Evolutionary conservation across 2,113 vertebrate genomes (phyloP).

Genomic region (Triplophysa rosa): DNA sequence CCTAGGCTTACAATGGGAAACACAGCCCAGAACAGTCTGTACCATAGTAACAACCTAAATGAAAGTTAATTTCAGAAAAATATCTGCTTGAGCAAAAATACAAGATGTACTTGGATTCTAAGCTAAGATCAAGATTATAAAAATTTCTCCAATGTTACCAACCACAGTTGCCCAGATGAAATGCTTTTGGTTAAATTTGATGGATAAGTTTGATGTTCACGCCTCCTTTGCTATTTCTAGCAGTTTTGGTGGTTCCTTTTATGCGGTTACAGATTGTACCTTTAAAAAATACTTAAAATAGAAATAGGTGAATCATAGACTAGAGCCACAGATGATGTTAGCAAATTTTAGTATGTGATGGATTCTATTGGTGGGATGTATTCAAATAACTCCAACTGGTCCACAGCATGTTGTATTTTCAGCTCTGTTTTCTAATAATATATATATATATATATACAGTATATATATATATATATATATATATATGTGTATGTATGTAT

Average conservation of each 20-base stretch:
- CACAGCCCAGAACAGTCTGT: neutral
- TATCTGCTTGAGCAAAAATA: neutral
- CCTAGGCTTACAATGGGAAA: too few species aligned
- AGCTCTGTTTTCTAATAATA: too few species aligned
- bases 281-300: conserved; percentile 1
- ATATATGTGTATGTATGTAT: too few species aligned
- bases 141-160: neutral
- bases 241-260: neutral
- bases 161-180: neutral
- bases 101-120: neutral
- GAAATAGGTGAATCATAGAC: neutral
- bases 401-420: too few species aligned
- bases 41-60: neutral
- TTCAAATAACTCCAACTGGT: too few species aligned
- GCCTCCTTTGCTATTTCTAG: too few species aligned
- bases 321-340: neutral
- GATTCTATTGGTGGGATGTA: too few species aligned
- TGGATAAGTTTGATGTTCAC: neutral
- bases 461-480: too few species aligned
- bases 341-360: too few species aligned
- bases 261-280: neutral
- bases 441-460: too few species aligned
- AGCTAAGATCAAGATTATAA: neutral
- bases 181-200: neutral
- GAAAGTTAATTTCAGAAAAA: neutral